Evolutionary conservation across 2,888 invertebrate species (phyloP).

Genomic region (Charanyca ferruginea): DNA sequence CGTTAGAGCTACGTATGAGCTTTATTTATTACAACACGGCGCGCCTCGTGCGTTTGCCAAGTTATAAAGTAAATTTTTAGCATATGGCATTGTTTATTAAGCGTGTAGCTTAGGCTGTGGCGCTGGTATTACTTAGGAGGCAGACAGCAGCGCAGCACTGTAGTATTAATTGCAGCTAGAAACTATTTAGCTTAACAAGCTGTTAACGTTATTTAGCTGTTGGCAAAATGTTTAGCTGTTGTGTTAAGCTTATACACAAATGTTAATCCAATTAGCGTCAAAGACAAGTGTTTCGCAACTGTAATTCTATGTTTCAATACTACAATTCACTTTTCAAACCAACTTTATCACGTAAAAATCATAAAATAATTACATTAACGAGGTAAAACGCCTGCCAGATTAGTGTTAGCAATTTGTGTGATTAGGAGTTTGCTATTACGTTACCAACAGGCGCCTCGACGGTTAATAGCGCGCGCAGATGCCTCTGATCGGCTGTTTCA

Average conservation of each 20-base stretch:
- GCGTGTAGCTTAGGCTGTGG: conserved; percentile 43
- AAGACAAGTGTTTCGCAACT: neutral
- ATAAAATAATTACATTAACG: conserved; percentile 61
- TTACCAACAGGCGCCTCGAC: conserved; percentile 70
- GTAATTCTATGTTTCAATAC: neutral
- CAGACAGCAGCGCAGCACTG: conserved; percentile 29
- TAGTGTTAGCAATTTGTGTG: conserved; percentile 75
- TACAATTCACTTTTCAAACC: neutral
- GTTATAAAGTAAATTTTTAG: conserved; percentile 61
- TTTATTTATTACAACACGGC: conserved; percentile 65
- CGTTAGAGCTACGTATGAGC: conserved; percentile 66
- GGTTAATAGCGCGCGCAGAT: conserved; percentile 70
- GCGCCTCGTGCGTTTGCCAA: conserved; percentile 64
- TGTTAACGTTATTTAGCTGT: conserved; percentile 9
- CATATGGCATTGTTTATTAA: conserved; percentile 52
- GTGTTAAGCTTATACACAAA: conserved; percentile 10
- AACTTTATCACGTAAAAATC: conserved; percentile 44
- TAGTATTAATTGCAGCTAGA: conserved; percentile 35
- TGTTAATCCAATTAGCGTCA: conserved; percentile 10
- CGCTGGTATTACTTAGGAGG: conserved; percentile 45
- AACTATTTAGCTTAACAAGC: conserved; percentile 39
- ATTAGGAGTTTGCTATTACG: conserved; percentile 75
- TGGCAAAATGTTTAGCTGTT: conserved; percentile 14
- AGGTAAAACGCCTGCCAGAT: conserved; percentile 70
- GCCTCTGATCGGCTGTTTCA: conserved; percentile 69